Evolutionary conservation across 2,113 vertebrate species (phyloP).

Genomic region (Sula dactylatra): DNA sequence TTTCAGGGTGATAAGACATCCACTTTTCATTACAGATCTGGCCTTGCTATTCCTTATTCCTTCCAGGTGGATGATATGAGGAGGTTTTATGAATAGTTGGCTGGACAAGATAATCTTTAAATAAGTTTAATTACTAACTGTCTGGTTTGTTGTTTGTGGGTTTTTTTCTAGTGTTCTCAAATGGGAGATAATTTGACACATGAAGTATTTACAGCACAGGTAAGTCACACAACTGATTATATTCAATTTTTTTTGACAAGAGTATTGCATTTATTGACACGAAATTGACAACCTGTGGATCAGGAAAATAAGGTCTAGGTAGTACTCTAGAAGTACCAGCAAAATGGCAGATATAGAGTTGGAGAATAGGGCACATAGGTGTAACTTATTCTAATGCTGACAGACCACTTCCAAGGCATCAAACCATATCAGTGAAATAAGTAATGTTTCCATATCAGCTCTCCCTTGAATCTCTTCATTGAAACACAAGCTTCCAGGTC

Average conservation of each 20-base stretch:
- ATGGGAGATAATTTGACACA: slow-evolving; percentile 43
- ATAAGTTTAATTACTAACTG: slow-evolving; percentile 31
- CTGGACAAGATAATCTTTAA: slow-evolving; percentile 35
- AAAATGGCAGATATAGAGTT: not conserved
- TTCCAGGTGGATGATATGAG: not conserved
- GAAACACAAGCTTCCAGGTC: not conserved
- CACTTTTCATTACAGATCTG: slow-evolving; percentile 51
- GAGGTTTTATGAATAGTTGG: slow-evolving; percentile 40
- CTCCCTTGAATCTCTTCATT: not conserved
- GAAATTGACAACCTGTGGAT: slow-evolving; percentile 17
- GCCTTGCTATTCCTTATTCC: slow-evolving; percentile 31
- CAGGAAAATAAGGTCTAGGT: not conserved
- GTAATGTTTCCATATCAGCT: not conserved
- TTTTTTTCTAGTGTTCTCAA: slow-evolving; percentile 59
- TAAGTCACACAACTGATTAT: slow-evolving; percentile 54
- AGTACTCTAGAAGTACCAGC: not conserved
- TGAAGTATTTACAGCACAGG: slow-evolving; percentile 65
- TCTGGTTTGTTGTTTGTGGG: not conserved
- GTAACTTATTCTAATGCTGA: not conserved
- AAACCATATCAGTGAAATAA: not conserved
- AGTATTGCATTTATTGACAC: not conserved
- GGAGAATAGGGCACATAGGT: not conserved
- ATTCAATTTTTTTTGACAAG: not conserved
- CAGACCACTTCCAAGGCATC: not conserved
- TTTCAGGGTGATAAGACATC: slow-evolving; percentile 39